Evolutionary conservation across 2,797 vertebrate species (phyloP).

Genomic region (Thalassophryne amazonica): DNA sequence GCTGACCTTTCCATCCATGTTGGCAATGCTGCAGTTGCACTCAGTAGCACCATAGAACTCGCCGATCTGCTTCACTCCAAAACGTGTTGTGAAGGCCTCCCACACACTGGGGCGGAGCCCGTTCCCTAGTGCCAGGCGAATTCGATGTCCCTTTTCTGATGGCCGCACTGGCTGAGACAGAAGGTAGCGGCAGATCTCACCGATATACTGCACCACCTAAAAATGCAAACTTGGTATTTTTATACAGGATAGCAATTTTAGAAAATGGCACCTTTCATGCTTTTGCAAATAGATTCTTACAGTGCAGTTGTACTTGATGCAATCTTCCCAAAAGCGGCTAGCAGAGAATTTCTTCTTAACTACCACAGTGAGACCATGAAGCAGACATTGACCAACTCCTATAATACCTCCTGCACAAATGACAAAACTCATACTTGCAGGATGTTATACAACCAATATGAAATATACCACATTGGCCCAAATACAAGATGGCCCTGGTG

Average conservation of each 20-base stretch:
- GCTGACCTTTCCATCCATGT: constrained; percentile 90
- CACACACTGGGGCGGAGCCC: constrained; percentile 88
- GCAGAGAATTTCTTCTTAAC: constrained; percentile 94
- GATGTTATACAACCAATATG: constrained; percentile 2
- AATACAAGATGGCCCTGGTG: too few relatives aligned
- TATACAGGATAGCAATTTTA: too few relatives aligned
- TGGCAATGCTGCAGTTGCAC: constrained; percentile 95
- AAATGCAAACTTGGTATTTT: neutral
- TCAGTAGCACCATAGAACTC: constrained; percentile 96
- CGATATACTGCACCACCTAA: constrained; percentile 93
- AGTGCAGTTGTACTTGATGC: constrained; percentile 89
- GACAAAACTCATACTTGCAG: constrained; percentile 1
- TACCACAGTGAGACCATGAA: constrained; percentile 91
- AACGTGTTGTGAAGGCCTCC: constrained; percentile 88
- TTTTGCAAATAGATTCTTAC: constrained; percentile 80
- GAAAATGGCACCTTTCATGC: too few relatives aligned
- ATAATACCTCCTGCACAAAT: constrained; percentile 86
- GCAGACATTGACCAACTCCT: constrained; percentile 89
- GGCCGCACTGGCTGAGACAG: constrained; percentile 84
- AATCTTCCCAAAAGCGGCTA: constrained; percentile 95
- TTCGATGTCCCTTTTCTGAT: constrained; percentile 79
- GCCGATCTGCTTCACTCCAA: constrained; percentile 83
- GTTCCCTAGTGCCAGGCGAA: constrained; percentile 89
- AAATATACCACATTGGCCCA: too few relatives aligned
- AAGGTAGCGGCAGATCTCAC: constrained; percentile 93